These are phyloP conservation scores for Tonatia bakeri DNA, from an alignment of 2,113 vertebrate species.

Conservation along the genomic window DNA sequence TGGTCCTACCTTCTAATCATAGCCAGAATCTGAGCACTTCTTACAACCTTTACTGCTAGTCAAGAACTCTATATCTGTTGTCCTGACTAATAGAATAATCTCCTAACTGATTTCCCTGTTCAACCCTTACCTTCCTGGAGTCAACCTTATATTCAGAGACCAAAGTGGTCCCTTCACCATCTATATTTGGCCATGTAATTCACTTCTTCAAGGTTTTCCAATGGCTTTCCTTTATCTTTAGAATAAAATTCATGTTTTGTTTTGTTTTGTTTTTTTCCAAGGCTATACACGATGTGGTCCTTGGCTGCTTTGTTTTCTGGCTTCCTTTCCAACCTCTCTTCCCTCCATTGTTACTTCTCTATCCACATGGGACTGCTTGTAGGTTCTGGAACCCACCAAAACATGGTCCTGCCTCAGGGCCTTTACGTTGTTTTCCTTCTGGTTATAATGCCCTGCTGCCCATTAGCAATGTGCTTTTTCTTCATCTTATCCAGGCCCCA, in stretches of 20 bases:
- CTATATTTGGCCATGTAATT: neutral
- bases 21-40: neutral
- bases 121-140: neutral
- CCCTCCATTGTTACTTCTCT: neutral
- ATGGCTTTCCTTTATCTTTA: neutral
- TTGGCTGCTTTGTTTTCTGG: neutral
- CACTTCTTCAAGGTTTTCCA: neutral
- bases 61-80: neutral
- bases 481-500: neutral
- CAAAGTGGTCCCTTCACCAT: neutral
- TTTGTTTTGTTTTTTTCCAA: neutral
- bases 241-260: neutral
- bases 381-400: neutral
- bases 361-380: neutral
- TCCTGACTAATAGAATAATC: neutral
- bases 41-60: neutral
- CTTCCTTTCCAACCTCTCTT: neutral
- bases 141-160: neutral
- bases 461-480: neutral
- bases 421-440: neutral
- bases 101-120: neutral
- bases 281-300: rapidly evolving
- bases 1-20: neutral
- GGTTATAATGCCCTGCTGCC: neutral
- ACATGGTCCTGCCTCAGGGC: neutral